Percentiles rank a stretch among this genome's conserved stretches.
Evolutionary conservation across 2,113 vertebrate genomes (phyloP).

Genomic region (Mobula hypostoma): DNA sequence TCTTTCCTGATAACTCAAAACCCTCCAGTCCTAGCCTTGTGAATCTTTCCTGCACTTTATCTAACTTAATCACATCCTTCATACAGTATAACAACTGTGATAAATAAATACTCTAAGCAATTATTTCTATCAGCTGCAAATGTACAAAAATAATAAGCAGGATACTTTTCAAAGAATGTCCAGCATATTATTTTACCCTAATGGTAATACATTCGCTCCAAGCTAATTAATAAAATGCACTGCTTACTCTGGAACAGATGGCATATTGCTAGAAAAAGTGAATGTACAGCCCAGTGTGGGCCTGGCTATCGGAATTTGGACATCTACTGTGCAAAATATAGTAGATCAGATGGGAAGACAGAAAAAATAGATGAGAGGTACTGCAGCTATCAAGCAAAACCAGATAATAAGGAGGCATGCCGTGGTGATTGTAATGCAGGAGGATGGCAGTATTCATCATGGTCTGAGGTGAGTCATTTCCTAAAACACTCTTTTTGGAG

Average conservation of each 20-base stretch:
- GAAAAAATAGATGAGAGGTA: conserved; percentile 83
- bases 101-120: not conserved
- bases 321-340: conserved; percentile 82
- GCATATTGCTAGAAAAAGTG: conserved; percentile 79
- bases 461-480: conserved; percentile 75
- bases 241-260: conserved; percentile 56
- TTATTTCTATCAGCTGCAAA: not conserved
- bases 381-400: conserved; percentile 73
- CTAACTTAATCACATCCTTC: too few relatives aligned
- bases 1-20: too few relatives aligned
- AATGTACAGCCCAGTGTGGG: conserved; percentile 85
- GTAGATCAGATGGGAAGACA: conserved; percentile 65
- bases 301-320: conserved; percentile 79
- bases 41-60: too few relatives aligned
- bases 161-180: not conserved
- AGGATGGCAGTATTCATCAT: conserved; percentile 86
- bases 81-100: too few relatives aligned
- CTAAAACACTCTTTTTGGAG: not conserved
- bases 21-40: too few relatives aligned
- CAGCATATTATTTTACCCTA: not conserved
- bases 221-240: conserved; percentile 8
- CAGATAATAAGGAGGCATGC: conserved; percentile 78
- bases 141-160: not conserved
- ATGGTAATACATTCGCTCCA: not conserved
- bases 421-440: conserved; percentile 82